Percentiles rank a stretch among this genome's conserved stretches.
Evolutionary conservation across 2,888 invertebrate genomes (phyloP).

Genomic region (Trisateles emortualis): DNA sequence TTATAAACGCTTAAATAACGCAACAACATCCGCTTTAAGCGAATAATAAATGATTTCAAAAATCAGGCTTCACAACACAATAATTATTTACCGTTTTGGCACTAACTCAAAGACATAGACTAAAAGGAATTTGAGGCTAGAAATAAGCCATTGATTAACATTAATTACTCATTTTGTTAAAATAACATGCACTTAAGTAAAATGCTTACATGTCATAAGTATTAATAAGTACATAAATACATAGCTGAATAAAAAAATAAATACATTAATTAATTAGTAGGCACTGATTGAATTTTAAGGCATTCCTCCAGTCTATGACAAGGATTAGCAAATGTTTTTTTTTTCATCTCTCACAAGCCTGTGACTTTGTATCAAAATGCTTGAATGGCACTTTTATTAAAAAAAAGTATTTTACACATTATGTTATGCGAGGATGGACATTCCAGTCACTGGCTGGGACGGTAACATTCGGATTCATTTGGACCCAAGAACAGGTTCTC

Average conservation of each 20-base stretch:
- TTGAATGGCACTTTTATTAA: conserved; percentile 51
- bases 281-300: too few relatives aligned
- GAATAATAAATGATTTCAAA: conserved; percentile 62
- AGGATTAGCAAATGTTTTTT: conserved; percentile 43
- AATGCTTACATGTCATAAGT: conserved; percentile 24
- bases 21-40: conserved; percentile 74
- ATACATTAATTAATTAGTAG: too few relatives aligned
- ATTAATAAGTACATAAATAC: not conserved
- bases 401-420: conserved; percentile 19
- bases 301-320: conserved; percentile 53
- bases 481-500: conserved; percentile 61
- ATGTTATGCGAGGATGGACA: conserved; percentile 43
- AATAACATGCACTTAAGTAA: conserved; percentile 18
- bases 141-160: conserved; percentile 1
- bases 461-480: conserved; percentile 67
- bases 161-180: not conserved
- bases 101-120: conserved; percentile 63
- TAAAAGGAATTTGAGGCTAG: conserved; percentile 38
- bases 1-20: conserved; percentile 58
- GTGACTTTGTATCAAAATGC: conserved; percentile 47
- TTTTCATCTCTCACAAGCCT: conserved; percentile 48
- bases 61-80: conserved; percentile 66
- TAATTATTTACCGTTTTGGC: conserved; percentile 70
- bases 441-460: conserved; percentile 74
- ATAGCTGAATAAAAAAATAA: not conserved